phyloP scores from a whole-genome alignment of 2,797 vertebrate species.

The Potorous gilbertii region DNA sequence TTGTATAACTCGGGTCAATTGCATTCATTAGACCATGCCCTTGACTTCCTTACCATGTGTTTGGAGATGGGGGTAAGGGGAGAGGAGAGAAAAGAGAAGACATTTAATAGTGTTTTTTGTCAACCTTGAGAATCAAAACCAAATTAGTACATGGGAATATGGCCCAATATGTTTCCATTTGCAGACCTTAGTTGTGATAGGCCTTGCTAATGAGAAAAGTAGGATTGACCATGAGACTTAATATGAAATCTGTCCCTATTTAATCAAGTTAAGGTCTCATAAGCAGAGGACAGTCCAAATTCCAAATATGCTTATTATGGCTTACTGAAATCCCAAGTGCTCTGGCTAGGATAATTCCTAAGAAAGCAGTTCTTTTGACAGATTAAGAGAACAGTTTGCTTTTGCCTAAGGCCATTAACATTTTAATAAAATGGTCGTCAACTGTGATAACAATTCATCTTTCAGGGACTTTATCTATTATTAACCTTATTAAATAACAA shows the following conservation, averaged over 20 bases:
- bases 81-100: slow-evolving; percentile 20
- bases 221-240: slow-evolving; percentile 59
- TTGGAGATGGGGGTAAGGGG: not conserved
- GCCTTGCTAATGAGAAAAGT: slow-evolving; percentile 62
- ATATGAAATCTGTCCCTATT: slow-evolving; percentile 58
- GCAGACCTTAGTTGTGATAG: slow-evolving; percentile 14
- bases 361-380: slow-evolving; percentile 84
- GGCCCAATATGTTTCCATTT: slow-evolving; percentile 53
- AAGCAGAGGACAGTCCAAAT: slow-evolving; percentile 75
- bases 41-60: slow-evolving; percentile 60
- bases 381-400: slow-evolving; percentile 85
- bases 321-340: slow-evolving; percentile 78
- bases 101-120: slow-evolving; percentile 38
- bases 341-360: slow-evolving; percentile 75
- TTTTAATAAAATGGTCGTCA: slow-evolving; percentile 85
- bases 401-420: slow-evolving; percentile 86
- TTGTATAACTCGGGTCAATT: slow-evolving; percentile 35
- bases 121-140: slow-evolving; percentile 62
- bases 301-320: slow-evolving; percentile 80
- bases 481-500: slow-evolving; percentile 84
- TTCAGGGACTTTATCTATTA: slow-evolving; percentile 83
- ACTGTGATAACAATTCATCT: slow-evolving; percentile 85
- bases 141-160: slow-evolving; percentile 59
- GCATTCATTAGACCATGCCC: slow-evolving; percentile 64
- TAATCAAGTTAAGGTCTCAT: slow-evolving; percentile 71